Conservation (phyloP, 1,140 invertebrate species). For the Orchesella cincta region DNA sequence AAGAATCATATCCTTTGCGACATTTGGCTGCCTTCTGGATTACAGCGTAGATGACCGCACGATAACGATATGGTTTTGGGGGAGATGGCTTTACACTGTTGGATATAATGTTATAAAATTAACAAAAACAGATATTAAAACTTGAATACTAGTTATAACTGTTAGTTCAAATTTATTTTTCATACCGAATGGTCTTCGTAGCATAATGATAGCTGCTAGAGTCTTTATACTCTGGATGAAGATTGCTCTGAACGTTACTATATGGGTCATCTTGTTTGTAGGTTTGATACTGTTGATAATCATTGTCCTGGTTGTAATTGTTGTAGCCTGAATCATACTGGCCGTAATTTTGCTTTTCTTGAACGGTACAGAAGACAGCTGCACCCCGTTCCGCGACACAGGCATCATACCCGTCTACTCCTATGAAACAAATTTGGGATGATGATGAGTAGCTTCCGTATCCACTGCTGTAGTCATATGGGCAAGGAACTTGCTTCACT, state of each 20-base stretch:
- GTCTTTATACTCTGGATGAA: not conserved
- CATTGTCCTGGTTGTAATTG: not conserved
- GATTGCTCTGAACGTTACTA: no score
- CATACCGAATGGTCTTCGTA: no score
- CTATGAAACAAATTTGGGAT: conserved; percentile 35
- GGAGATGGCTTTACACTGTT: conserved; percentile 15
- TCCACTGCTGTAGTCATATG: not conserved
- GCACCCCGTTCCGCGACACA: conserved; percentile 49
- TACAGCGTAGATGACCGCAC: conserved; percentile 44
- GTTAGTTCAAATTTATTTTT: no score
- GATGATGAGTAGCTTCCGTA: conserved; percentile 5
- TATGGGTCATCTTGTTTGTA: no score
- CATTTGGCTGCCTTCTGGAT: conserved; percentile 40
- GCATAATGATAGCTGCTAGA: no score
- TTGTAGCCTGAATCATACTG: conserved; percentile 22
- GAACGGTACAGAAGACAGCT: conserved; percentile 41
- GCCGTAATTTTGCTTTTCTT: conserved; percentile 26
- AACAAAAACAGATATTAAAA: no score
- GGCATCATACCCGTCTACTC: conserved; percentile 47
- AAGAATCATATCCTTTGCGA: conserved; percentile 2
- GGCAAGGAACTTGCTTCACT: conserved; percentile 44
- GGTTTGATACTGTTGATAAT: no score
- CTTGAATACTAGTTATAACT: no score
- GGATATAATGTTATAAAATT: no score
- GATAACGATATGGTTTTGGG: conserved; percentile 22